phyloP scores from a whole-genome alignment of 2,888 invertebrate species.

The Plagiodera versicolora region DNA sequence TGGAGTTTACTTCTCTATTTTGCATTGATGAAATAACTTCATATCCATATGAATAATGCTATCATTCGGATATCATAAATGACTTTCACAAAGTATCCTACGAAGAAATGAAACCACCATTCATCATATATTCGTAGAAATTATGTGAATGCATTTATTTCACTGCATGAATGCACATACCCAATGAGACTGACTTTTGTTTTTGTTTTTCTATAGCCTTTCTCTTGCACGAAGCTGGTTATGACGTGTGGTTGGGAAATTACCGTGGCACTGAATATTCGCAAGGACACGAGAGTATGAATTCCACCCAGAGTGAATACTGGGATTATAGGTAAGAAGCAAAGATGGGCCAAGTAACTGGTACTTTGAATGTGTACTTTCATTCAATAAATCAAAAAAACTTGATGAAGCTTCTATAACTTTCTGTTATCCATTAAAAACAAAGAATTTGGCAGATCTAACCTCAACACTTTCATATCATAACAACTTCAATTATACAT shows the following conservation, averaged over 20 bases:
- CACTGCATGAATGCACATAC: background rate
- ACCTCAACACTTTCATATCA: no score
- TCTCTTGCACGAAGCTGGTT: conserved; percentile 58
- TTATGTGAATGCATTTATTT: background rate
- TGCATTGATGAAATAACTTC: background rate
- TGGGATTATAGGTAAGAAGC: conserved; percentile 49
- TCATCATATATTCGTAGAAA: background rate
- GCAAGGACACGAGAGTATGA: conserved; percentile 44
- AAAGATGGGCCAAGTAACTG: no score
- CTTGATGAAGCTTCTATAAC: no score
- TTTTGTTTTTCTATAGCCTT: conserved; percentile 41
- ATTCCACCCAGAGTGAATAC: conserved; percentile 43
- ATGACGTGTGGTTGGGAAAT: conserved; percentile 61
- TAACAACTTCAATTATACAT: no score
- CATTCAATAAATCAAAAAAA: no score
- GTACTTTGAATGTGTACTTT: no score
- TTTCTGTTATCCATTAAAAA: no score
- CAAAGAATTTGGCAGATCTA: no score
- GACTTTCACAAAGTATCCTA: background rate
- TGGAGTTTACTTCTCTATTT: background rate
- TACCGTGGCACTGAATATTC: conserved; percentile 50
- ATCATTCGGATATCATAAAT: no score
- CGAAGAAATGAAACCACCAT: background rate
- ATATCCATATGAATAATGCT: no score
- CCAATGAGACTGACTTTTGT: background rate